phyloP scores from a whole-genome alignment of 1,140 invertebrate genomes.

The Drosophila rufa region DNA sequence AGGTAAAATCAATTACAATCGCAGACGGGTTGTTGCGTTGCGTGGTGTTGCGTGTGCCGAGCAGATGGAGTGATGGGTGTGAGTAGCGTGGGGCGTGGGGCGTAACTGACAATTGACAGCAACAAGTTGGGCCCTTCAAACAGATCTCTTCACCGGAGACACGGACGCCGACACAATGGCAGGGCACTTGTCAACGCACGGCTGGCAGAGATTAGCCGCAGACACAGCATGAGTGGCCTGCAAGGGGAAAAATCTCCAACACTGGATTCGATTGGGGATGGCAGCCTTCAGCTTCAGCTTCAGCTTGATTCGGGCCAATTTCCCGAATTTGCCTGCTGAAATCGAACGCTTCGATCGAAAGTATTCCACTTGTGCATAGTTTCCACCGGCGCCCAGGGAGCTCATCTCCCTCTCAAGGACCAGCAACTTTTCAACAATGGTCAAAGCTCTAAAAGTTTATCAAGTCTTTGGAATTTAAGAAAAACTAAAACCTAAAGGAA shows the following conservation, averaged over 20 bases:
- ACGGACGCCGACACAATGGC: constrained; percentile 42
- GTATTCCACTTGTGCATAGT: constrained; percentile 38
- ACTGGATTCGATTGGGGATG: constrained; percentile 10
- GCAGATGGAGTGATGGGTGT: not conserved
- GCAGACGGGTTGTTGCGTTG: constrained; percentile 36
- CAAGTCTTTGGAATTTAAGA: constrained; percentile 3
- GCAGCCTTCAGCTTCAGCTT: constrained; percentile 3
- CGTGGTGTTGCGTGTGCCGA: constrained; percentile 5
- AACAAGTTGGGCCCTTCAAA: constrained; percentile 66
- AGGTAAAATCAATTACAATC: constrained; percentile 78
- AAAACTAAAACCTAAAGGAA: too few relatives aligned
- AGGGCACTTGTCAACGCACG: constrained; percentile 52
- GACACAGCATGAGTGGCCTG: constrained; percentile 32
- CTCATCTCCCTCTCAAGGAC: constrained; percentile 14
- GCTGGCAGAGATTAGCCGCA: constrained; percentile 46
- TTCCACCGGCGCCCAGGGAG: constrained; percentile 3
- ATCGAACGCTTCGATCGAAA: not conserved
- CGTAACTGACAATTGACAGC: constrained; percentile 71
- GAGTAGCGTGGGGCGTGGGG: constrained; percentile 21
- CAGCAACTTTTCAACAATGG: constrained; percentile 39
- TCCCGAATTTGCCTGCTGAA: not conserved
- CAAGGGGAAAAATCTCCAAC: not conserved
- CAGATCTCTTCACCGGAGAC: constrained; percentile 21
- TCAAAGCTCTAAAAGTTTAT: constrained; percentile 29
- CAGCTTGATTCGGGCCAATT: constrained; percentile 9